phyloP scores from a whole-genome alignment of 2,113 vertebrate genomes.

The Hucho hucho region DNA sequence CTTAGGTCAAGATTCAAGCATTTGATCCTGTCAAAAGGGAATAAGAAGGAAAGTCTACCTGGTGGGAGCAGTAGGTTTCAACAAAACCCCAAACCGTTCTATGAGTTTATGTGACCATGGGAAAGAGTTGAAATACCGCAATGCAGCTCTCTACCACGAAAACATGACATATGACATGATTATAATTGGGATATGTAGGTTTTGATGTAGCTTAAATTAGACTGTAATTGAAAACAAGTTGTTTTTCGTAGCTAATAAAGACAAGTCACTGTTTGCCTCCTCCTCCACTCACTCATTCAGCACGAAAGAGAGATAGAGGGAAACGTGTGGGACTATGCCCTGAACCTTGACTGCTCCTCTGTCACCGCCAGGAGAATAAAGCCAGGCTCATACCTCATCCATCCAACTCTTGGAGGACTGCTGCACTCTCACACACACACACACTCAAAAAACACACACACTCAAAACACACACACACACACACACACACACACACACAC shows the following conservation, averaged over 20 bases:
- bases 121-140: no score
- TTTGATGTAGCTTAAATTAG: slow-evolving; percentile 4
- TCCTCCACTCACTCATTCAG: slow-evolving; percentile 31
- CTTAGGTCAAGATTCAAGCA: not conserved
- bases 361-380: slow-evolving; percentile 41
- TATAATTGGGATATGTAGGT: slow-evolving; percentile 15
- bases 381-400: slow-evolving; percentile 55
- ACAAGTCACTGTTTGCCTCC: slow-evolving; percentile 37
- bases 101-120: no score
- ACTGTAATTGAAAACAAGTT: slow-evolving; percentile 32
- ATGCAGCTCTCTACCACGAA: no score
- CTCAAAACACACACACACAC: slow-evolving; percentile 16
- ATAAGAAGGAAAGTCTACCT: no score
- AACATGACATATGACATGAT: slow-evolving; percentile 24
- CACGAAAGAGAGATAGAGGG: slow-evolving; percentile 47
- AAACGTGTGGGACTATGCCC: slow-evolving; percentile 22
- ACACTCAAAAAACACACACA: not conserved
- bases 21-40: slow-evolving; percentile 8
- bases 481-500: not conserved
- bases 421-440: slow-evolving; percentile 24
- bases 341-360: slow-evolving; percentile 30
- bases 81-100: no score
- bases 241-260: slow-evolving; percentile 39
- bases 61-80: no score
- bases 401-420: slow-evolving; percentile 24